phyloP scores from a whole-genome alignment of 2,797 vertebrate species.

The Dallia pectoralis region DNA sequence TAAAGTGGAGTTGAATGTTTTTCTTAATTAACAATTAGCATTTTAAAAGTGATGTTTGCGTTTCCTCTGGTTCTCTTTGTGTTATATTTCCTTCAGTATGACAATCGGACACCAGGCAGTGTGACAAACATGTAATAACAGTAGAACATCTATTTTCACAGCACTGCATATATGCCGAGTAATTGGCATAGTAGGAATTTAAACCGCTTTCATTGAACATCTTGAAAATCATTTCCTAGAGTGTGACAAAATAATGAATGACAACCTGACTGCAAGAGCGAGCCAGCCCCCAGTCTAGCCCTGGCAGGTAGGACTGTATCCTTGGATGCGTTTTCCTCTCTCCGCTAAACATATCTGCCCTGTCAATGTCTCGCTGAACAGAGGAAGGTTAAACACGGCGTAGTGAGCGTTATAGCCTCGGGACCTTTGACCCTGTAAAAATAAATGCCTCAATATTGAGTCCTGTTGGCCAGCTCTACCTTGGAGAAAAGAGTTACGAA shows the following conservation, averaged over 20 bases:
- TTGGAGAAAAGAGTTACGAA: slow-evolving; percentile 35
- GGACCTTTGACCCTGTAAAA: slow-evolving; percentile 51
- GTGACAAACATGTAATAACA: too few relatives aligned
- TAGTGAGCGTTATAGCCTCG: slow-evolving; percentile 29
- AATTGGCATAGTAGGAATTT: neutral
- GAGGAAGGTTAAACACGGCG: slow-evolving; percentile 52
- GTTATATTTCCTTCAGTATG: too few relatives aligned
- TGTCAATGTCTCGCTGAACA: slow-evolving; percentile 28
- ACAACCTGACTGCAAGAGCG: slow-evolving; percentile 17
- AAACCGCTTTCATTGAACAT: too few relatives aligned
- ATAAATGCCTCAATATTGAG: slow-evolving; percentile 29
- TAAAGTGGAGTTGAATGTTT: too few relatives aligned
- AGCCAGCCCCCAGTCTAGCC: slow-evolving; percentile 35
- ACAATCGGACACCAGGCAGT: too few relatives aligned
- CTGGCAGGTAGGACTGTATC: slow-evolving; percentile 6
- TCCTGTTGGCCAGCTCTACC: slow-evolving; percentile 36
- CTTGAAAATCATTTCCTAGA: too few relatives aligned
- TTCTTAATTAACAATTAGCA: too few relatives aligned
- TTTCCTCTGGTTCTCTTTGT: too few relatives aligned
- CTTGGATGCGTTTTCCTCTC: slow-evolving; percentile 6
- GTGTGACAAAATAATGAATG: too few relatives aligned
- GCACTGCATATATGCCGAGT: neutral
- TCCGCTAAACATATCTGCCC: slow-evolving; percentile 33
- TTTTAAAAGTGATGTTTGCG: too few relatives aligned
- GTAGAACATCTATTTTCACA: neutral